phyloP scores from a whole-genome alignment of 2,888 invertebrate species.

The Orthosia cruda region DNA sequence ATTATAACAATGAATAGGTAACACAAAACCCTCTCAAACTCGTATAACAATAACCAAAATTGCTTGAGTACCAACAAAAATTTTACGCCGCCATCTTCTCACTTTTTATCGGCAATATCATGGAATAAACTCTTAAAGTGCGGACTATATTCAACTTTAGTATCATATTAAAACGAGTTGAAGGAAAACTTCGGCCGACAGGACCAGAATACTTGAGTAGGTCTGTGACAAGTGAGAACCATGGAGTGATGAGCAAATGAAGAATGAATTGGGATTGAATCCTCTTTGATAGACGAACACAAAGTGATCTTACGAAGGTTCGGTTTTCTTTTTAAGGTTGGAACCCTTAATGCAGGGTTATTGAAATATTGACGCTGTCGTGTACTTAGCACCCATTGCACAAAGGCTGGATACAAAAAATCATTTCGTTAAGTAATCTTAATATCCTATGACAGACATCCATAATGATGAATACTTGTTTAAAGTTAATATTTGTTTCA shows the following conservation, averaged over 20 bases:
- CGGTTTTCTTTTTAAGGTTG: too few relatives aligned
- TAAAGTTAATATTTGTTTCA: too few relatives aligned
- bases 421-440: too few relatives aligned
- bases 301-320: too few relatives aligned
- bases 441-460: too few relatives aligned
- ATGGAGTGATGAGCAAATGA: constrained; percentile 27
- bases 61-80: constrained; percentile 62
- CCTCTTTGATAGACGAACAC: too few relatives aligned
- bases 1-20: constrained; percentile 41
- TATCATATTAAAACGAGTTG: constrained; percentile 74
- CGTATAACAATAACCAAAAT: constrained; percentile 64
- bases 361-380: too few relatives aligned
- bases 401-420: too few relatives aligned
- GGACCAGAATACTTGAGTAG: constrained; percentile 56
- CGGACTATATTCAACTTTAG: constrained; percentile 73
- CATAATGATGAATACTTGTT: too few relatives aligned
- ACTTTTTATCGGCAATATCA: constrained; percentile 68
- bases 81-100: constrained; percentile 58
- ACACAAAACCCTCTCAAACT: constrained; percentile 43
- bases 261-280: background rate
- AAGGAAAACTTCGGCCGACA: constrained; percentile 64
- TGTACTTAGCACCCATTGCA: too few relatives aligned
- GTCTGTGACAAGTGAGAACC: constrained; percentile 48
- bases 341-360: too few relatives aligned
- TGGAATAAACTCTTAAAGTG: constrained; percentile 64